These are phyloP conservation scores for Cenopis cana DNA, from an alignment of 2,888 invertebrate species.

Conservation along the genomic window DNA sequence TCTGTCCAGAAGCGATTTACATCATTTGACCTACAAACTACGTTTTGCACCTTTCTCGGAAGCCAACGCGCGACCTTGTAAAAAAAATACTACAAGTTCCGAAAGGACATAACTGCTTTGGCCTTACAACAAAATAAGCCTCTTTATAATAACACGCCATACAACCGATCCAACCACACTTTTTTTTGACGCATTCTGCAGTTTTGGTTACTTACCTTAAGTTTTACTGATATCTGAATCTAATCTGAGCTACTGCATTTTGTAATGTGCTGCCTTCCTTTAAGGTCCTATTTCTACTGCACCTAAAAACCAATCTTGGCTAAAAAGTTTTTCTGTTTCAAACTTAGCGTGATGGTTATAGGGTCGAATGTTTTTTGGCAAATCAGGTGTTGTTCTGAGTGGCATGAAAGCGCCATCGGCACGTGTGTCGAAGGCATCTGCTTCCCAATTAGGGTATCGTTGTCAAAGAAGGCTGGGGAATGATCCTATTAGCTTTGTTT, in stretches of 20 bases:
- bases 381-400: neutral
- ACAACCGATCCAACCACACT: conserved; percentile 33
- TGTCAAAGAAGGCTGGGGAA: conserved; percentile 23
- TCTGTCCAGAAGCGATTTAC: conserved; percentile 29
- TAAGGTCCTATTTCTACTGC: neutral
- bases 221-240: neutral
- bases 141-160: neutral
- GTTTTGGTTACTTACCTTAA: conserved; percentile 17
- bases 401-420: conserved; percentile 57
- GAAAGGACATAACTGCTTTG: conserved; percentile 1
- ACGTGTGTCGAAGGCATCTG: conserved; percentile 70
- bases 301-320: neutral
- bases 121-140: neutral
- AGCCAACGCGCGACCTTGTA: conserved; percentile 49
- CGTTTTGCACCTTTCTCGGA: conserved; percentile 41
- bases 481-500: conserved; percentile 28
- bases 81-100: conserved; percentile 36
- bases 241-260: neutral
- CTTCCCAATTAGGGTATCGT: conserved; percentile 61
- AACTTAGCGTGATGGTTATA: neutral
- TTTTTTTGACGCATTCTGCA: conserved; percentile 38
- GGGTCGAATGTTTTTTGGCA: neutral
- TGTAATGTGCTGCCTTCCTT: neutral
- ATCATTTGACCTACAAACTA: conserved; percentile 48
- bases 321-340: neutral